phyloP scores from a whole-genome alignment of 2,113 vertebrate genomes.

The Indri indri region DNA sequence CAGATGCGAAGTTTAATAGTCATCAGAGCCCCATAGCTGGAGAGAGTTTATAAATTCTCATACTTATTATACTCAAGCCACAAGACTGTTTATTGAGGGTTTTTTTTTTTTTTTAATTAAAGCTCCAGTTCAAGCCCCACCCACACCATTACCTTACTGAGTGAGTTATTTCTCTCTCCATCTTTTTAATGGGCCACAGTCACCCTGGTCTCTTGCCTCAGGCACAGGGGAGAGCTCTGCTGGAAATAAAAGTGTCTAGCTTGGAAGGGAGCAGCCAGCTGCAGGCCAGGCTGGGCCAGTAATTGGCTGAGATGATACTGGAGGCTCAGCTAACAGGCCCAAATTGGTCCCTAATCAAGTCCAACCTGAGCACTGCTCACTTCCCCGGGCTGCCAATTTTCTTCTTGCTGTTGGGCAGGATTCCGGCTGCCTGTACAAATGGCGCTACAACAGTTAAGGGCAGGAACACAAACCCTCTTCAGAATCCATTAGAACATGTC shows the following conservation, averaged over 20 bases:
- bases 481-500: conserved; percentile 47
- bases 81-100: conserved; percentile 82
- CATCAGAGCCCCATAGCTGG: conserved; percentile 81
- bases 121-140: conserved; percentile 60
- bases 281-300: conserved; percentile 60
- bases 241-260: conserved; percentile 69
- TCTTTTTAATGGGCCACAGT: conserved; percentile 81
- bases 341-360: conserved; percentile 75
- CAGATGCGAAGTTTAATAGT: conserved; percentile 84
- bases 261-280: conserved; percentile 73
- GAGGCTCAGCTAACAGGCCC: conserved; percentile 54
- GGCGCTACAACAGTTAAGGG: conserved; percentile 11
- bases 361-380: conserved; percentile 54
- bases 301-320: conserved; percentile 72
- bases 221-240: conserved; percentile 59
- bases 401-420: conserved; percentile 34
- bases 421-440: background rate
- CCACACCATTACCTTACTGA: conserved; percentile 80
- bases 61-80: conserved; percentile 82
- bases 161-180: conserved; percentile 77
- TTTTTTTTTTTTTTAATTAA: conserved; percentile 77
- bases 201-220: conserved; percentile 73
- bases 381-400: conserved; percentile 74
- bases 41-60: conserved; percentile 86
- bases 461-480: conserved; percentile 52